A percentile compares a stretch with the other conserved stretches of the same genome.
Evolutionary conservation across 1,140 invertebrate genomes (phyloP).

Genomic region (Neotoxoptera formosana): DNA sequence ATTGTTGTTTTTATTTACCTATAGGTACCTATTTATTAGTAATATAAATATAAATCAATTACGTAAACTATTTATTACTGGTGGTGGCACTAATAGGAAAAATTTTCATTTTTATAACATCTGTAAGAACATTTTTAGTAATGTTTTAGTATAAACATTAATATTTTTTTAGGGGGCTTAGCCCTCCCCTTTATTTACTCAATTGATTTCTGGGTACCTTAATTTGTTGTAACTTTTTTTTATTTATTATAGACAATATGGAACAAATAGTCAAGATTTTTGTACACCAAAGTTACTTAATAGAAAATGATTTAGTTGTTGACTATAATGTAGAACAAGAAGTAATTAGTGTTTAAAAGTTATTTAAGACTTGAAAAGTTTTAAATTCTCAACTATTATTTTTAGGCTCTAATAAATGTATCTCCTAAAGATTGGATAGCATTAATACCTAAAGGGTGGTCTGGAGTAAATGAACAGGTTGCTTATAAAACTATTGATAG

Average conservation of each 20-base stretch:
- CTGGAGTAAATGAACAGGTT: conserved; percentile 52
- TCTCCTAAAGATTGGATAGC: conserved; percentile 47
- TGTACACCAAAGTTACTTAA: conserved; percentile 44
- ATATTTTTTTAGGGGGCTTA: background rate
- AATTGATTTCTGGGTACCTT: background rate
- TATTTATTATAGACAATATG: conserved; percentile 3
- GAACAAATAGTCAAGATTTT: conserved; percentile 56
- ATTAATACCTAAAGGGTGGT: conserved; percentile 55
- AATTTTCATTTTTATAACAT: too few species aligned
- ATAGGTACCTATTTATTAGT: too few species aligned
- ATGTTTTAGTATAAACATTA: too few species aligned
- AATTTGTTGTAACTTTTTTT: background rate
- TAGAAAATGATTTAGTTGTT: conserved; percentile 53
- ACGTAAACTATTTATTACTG: too few species aligned
- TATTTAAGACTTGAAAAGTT: background rate
- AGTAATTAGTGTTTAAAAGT: background rate
- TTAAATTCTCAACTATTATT: background rate
- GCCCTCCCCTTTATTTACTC: too few species aligned
- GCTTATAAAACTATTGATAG: conserved; percentile 45
- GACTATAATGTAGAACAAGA: conserved; percentile 49
- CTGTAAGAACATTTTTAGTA: too few species aligned
- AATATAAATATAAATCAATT: too few species aligned
- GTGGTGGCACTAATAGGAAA: too few species aligned
- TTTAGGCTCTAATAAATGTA: conserved; percentile 35
- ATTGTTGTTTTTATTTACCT: too few species aligned